phyloP scores from a whole-genome alignment of 2,888 invertebrate genomes.

The Zootermopsis nevadensis region DNA sequence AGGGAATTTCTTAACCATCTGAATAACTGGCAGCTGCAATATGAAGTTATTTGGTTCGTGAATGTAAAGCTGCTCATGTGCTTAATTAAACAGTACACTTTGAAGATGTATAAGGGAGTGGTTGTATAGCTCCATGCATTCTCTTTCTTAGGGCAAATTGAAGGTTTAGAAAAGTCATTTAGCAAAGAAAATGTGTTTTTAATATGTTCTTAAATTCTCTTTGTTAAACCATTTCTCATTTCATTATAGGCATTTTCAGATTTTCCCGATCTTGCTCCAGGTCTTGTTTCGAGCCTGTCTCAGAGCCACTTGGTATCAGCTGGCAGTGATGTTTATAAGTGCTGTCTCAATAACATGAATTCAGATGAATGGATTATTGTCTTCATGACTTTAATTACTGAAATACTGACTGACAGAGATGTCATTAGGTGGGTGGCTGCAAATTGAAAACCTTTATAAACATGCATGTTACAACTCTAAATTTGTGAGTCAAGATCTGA shows the following conservation, averaged over 20 bases:
- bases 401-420: constrained; percentile 54
- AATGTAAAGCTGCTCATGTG: too few relatives aligned
- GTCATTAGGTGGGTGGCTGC: not conserved
- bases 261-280: constrained; percentile 44
- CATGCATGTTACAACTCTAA: too few relatives aligned
- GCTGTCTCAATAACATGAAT: constrained; percentile 63
- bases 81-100: too few relatives aligned
- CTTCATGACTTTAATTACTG: constrained; percentile 61
- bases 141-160: too few relatives aligned
- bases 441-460: too few relatives aligned
- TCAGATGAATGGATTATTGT: constrained; percentile 64
- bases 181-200: too few relatives aligned
- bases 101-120: not conserved
- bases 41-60: too few relatives aligned
- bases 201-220: not conserved
- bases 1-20: too few relatives aligned
- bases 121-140: not conserved
- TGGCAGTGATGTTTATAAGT: constrained; percentile 71
- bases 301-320: constrained; percentile 68
- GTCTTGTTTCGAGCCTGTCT: constrained; percentile 54
- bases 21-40: too few relatives aligned
- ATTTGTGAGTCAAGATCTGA: too few relatives aligned
- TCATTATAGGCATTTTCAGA: constrained; percentile 44
- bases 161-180: too few relatives aligned
- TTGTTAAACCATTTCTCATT: not conserved